Percentiles rank a stretch among this genome's conserved stretches.
These are phyloP conservation scores for Agriopis leucophaearia DNA, from an alignment of 2,888 invertebrate genomes.

Conservation along the genomic window DNA sequence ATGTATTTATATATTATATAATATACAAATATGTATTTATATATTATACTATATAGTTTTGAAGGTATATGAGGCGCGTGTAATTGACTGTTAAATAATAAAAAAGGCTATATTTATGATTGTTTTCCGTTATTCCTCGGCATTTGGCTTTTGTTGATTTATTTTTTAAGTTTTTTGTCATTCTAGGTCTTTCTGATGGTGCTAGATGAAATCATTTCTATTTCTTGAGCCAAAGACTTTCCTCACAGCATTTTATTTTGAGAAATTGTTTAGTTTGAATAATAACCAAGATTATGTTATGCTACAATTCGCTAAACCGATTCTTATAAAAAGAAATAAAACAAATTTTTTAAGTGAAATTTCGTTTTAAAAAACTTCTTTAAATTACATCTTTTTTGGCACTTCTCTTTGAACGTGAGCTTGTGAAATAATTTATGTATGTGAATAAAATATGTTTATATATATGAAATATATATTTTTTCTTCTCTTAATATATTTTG, in stretches of 20 bases:
- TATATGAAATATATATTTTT: slow-evolving; percentile 8
- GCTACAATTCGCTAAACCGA: not conserved
- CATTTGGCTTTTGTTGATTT: slow-evolving; percentile 54
- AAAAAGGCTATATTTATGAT: slow-evolving; percentile 30
- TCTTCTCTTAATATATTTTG: slow-evolving; percentile 14
- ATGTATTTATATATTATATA: slow-evolving; percentile 6
- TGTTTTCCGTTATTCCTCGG: slow-evolving; percentile 50
- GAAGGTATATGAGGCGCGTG: not conserved
- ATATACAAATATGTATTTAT: slow-evolving; percentile 1
- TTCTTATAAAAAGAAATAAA: not conserved
- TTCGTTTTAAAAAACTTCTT: not conserved
- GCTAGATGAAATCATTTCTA: slow-evolving; percentile 77
- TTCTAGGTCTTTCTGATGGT: slow-evolving; percentile 74
- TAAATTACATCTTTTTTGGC: not conserved
- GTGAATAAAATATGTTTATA: not conserved
- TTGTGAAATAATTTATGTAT: slow-evolving; percentile 2
- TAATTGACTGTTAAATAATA: slow-evolving; percentile 22
- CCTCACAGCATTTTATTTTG: slow-evolving; percentile 48
- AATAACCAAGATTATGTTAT: not conserved
- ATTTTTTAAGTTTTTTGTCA: slow-evolving; percentile 51
- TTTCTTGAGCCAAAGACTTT: slow-evolving; percentile 81
- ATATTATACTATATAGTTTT: not conserved
- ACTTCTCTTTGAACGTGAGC: not conserved
- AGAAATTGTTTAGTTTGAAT: slow-evolving; percentile 9
- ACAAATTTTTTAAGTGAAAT: not conserved